A percentile compares a stretch with the other conserved stretches of the same genome.
Evolutionary conservation across 2,113 vertebrate species (phyloP).

Genomic region (Lamprotornis superbus): DNA sequence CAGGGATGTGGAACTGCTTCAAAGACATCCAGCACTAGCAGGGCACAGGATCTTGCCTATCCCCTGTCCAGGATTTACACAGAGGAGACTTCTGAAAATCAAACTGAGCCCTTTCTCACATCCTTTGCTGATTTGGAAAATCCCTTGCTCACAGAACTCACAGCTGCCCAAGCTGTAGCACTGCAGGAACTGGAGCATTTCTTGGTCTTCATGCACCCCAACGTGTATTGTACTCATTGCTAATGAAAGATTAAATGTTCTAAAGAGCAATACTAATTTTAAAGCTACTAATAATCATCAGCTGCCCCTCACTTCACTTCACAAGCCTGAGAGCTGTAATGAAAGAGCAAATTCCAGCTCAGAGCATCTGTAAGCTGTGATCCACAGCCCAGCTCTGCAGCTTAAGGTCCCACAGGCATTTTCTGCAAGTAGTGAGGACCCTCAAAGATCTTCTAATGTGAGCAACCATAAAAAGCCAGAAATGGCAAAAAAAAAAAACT

Average conservation of each 20-base stretch:
- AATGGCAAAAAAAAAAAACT: background rate
- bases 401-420: background rate
- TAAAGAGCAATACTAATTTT: conserved; percentile 33
- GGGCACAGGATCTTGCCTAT: background rate
- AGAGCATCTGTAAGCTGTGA: background rate
- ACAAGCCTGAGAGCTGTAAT: background rate
- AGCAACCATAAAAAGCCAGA: background rate
- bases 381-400: background rate
- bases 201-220: background rate
- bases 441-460: background rate
- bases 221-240: background rate
- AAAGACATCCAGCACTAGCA: rapidly evolving
- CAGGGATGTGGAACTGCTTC: background rate
- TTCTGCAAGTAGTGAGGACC: background rate
- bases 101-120: background rate
- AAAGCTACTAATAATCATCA: conserved; percentile 21
- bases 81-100: background rate
- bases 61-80: background rate
- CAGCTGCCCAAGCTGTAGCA: background rate
- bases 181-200: rapidly evolving
- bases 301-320: background rate
- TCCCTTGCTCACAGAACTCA: background rate
- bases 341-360: background rate
- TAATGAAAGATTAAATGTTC: background rate
- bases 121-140: background rate